A percentile compares a stretch with the other conserved stretches of the same genome.
Conservation (phyloP, 23 tunicate species). For the Trididemnum miniatum region DNA sequence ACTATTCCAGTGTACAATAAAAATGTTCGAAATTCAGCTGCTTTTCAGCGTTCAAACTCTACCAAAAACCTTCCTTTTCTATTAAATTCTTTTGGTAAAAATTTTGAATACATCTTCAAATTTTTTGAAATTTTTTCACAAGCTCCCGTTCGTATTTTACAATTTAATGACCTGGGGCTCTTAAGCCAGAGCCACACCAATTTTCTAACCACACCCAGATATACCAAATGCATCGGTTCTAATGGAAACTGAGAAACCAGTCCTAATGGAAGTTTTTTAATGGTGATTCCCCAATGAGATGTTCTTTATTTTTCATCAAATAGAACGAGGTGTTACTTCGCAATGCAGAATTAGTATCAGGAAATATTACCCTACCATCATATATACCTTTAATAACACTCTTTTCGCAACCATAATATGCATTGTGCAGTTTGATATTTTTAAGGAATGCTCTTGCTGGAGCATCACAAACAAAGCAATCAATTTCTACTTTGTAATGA, state of each 20-base stretch:
- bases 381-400: not conserved
- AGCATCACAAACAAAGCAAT: slow-evolving; percentile 39
- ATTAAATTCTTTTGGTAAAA: too few species aligned
- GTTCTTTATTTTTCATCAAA: not conserved
- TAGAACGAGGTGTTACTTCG: not conserved
- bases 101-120: too few species aligned
- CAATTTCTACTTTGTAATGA: not conserved
- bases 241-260: slow-evolving; percentile 37
- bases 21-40: too few species aligned
- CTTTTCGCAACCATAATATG: slow-evolving; percentile 13
- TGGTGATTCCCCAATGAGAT: not conserved
- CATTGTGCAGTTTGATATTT: slow-evolving; percentile 26
- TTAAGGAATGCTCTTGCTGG: slow-evolving; percentile 49
- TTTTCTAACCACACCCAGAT: slow-evolving; percentile 27
- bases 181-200: slow-evolving; percentile 27
- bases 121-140: too few species aligned
- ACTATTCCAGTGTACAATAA: too few species aligned
- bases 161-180: too few species aligned
- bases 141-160: too few species aligned
- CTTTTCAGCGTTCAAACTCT: too few species aligned
- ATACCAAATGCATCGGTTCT: slow-evolving; percentile 41
- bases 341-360: not conserved
- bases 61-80: too few species aligned
- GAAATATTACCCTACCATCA: not conserved
- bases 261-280: slow-evolving; percentile 13